Base-by-base conservation (phyloP, 2,113 vertebrate genomes). In the Ctenodactylus gundi region DNA sequence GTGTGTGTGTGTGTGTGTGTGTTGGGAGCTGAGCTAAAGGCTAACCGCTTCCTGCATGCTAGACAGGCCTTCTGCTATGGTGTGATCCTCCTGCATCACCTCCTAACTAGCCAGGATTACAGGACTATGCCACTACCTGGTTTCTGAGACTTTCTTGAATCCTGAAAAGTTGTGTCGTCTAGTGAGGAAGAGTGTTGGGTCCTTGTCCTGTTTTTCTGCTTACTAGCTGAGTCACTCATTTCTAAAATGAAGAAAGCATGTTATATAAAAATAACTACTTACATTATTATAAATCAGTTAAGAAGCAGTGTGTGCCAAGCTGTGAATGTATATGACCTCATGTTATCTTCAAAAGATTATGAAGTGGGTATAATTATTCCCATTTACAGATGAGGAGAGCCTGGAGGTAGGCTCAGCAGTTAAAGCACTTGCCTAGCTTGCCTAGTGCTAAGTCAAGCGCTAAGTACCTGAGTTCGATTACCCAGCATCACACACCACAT, bases 221-320 rank as follows among this genome's bases (percentile, higher is more conserved):
- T n/a, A n/a, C n/a, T n/a, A n/a, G 17, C 55, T 21, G 15, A 14
- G 55, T 14, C 23, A 14, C 82, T 55, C 31, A 78, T 92, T 80
- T 90, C 34, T 92, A 68, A 90, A 94, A 67, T 87, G 41, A 94
- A 25, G 81, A 80, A 68, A 85, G 39, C 44, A 4, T 85, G 80
- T 73, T 87, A 62, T 86, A 72, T 72, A 62, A 90, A 58, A 31
- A 51, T 78, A 90, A 83, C 90, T 60, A 65, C 49, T 67, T 62
- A 82, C 58, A 23, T 93, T 92, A 49, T 94, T 91, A 88, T 73
- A 41, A 36, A 8, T 51, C 55, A 67, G 78, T 86, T 93, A 96
- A 84, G 39, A 20, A 73, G 85, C 46, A 73, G 18, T 62, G 51
- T 81, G 36, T 92, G 36, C 82, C 83, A 84, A 23, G 1, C 18